These are phyloP conservation scores for Esox lucius DNA, from an alignment of 2,797 vertebrate genomes.

Conservation along the genomic window DNA sequence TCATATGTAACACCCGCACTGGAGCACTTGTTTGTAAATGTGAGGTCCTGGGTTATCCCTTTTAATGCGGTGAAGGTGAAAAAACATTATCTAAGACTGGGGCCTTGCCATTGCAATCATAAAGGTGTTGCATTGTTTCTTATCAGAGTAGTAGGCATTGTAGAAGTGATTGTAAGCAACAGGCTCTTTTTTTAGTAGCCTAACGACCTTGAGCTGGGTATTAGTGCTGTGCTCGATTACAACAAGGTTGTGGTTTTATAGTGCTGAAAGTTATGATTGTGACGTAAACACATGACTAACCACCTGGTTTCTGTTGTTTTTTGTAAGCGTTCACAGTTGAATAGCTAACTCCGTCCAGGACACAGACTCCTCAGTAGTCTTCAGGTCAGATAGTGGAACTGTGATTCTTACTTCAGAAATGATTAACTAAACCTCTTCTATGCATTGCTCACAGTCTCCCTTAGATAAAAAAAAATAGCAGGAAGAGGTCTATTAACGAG, in stretches of 20 bases:
- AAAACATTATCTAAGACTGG: not conserved
- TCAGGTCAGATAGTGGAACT: slow-evolving; percentile 42
- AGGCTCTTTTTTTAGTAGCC: slow-evolving; percentile 10
- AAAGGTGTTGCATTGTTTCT: slow-evolving; percentile 42
- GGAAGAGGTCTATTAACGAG: slow-evolving; percentile 72
- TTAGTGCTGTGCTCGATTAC: slow-evolving; percentile 43
- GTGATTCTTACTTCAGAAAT: slow-evolving; percentile 1
- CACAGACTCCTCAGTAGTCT: slow-evolving; percentile 56
- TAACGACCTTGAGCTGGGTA: slow-evolving; percentile 23
- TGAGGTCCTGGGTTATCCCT: not conserved
- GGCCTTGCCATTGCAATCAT: not conserved
- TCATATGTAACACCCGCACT: not conserved
- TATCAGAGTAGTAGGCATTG: slow-evolving; percentile 43
- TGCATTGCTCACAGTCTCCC: slow-evolving; percentile 16
- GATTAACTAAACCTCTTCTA: slow-evolving; percentile 4
- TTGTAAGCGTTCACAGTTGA: slow-evolving; percentile 1
- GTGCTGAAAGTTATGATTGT: slow-evolving; percentile 12
- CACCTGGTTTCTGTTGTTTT: not conserved
- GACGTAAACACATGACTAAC: not conserved
- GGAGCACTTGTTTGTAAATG: not conserved
- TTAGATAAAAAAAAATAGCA: slow-evolving; percentile 56
- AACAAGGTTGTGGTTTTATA: slow-evolving; percentile 3
- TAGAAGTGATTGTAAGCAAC: slow-evolving; percentile 23
- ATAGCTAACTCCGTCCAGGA: slow-evolving; percentile 22
- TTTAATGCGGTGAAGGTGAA: not conserved